Percentiles rank a stretch among this genome's conserved stretches.
These are phyloP conservation scores for Cranoglanis bouderius DNA, from an alignment of 2,113 vertebrate genomes.

Conservation along the genomic window DNA sequence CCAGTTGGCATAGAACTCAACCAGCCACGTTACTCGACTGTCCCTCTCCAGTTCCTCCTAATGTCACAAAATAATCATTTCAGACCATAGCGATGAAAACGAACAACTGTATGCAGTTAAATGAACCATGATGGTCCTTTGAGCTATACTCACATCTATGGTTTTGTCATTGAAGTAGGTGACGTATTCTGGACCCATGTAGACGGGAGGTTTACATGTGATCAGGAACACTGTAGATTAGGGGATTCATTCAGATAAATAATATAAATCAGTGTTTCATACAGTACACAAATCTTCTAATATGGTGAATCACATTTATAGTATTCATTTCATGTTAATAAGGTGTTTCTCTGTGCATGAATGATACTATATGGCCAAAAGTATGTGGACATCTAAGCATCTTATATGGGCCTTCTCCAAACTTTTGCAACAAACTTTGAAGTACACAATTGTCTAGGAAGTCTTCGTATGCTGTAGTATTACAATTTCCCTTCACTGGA, in stretches of 20 bases:
- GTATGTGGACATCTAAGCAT: neutral
- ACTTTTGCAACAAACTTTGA: neutral
- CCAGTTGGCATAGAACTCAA: slow-evolving; percentile 97
- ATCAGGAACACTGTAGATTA: slow-evolving; percentile 84
- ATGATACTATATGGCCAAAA: neutral
- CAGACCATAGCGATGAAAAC: neutral
- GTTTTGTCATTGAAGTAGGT: slow-evolving; percentile 95
- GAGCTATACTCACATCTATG: slow-evolving; percentile 84
- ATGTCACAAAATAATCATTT: neutral
- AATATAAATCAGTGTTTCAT: neutral
- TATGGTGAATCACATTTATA: neutral
- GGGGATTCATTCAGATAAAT: neutral
- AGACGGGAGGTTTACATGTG: slow-evolving; percentile 92
- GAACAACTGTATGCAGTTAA: neutral
- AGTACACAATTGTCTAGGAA: neutral
- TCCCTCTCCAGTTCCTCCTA: slow-evolving; percentile 90
- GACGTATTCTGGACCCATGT: slow-evolving; percentile 95
- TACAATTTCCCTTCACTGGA: neutral
- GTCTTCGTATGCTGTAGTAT: neutral
- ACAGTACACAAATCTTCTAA: neutral
- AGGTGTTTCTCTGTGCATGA: neutral
- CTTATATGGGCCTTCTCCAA: neutral
- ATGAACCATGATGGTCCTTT: neutral
- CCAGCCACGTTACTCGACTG: slow-evolving; percentile 86
- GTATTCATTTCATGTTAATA: neutral